Base-by-base conservation (phyloP, 1,140 invertebrate species). In the Gryon sp. region DNA sequence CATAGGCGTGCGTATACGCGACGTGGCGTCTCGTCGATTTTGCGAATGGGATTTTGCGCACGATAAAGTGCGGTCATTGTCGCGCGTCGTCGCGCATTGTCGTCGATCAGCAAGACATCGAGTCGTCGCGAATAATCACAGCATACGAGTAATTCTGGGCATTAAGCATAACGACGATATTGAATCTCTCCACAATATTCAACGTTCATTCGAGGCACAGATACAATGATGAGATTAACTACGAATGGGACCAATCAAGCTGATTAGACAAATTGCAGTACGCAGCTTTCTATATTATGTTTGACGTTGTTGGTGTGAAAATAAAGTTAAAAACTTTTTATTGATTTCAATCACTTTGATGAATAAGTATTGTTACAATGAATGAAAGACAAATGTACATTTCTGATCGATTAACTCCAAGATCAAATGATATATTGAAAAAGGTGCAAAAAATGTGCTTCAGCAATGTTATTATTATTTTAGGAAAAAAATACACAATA, bases 181-280 rank as follows among this genome's bases (percentile, higher is more conserved):
- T 78, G 59, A 70, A 50, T 59, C 48, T 40, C 41, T 26, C 63
- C 34, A 50, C 63, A 78, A 69, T 69, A 68, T 72, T 68, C 69
- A 16, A 45, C 50, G 62, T 68, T 62, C 62, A 46, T 24, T 40
- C 50, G 12, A 28, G n/a, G 63, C 63, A 19, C 68, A 57, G 68
- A 72, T 72, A 78, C 62, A 78, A 63, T 70, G 40, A 78, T 63
- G 48, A 74, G 63, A 68, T 74, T 63, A 63, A 65, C 63, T 48
- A 14, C 69, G 76, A 78, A 78, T 78, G 63, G 63, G 57, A 63
- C 63, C 76, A 78, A 78, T 78, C 76, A 78, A 72, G 57, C 76
- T 65, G 75, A 78, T 77, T 76, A 65, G 74, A 75, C 72, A 68
- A 75, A 66, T 68, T 66, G 62, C 55, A 68, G 53, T 48, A 60